Base-by-base conservation (phyloP, 1,140 invertebrate species). In the Eurosta solidaginis region DNA sequence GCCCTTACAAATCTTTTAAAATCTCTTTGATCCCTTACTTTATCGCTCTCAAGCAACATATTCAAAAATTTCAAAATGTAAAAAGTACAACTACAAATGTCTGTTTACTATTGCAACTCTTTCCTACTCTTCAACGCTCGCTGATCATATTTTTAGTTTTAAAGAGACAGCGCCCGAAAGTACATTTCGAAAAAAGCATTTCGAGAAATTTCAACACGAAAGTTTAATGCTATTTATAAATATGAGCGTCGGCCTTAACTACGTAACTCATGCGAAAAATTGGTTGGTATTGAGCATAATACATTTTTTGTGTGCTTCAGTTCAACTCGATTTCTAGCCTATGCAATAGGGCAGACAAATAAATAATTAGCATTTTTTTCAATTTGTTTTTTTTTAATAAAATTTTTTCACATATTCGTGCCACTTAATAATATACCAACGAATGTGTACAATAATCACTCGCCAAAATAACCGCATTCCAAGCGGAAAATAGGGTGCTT, bases 131-230 rank as follows among this genome's bases (percentile, higher is more conserved):
- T 68, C 59, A 68, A n/a, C 33, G 36, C 59, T 40, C 20, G 59
- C 40, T 68, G 59, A 68, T 29, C 59, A 40, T 68, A 68, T 68
- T 68, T 68, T 68, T 68, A 68, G 59, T 68, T 29, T 40, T n/a
- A 29, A 33, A 36, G 6, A 40, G 17, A 68, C n/a, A n/a, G n/a
- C n/a, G 59, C 12, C 33, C 59, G 36, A 36, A 20, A 20, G 33
- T 40, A 54, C 52, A 47, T 3, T 47, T 47, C 45, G 45, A 47
- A 47, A 54, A 54, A 54, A 54, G 10, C 5, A 54, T 54, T 54
- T 54, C 59, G 59, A 68, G n/a, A n/a, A n/a, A 68, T 40, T 40
- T 14, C 33, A 20, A 40, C 29, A 40, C 59, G 59, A 68, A 68
- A 68, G 36, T 36, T 68, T 40, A 17, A 40, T 36, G 59, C 59